Conservation (phyloP, 2,888 invertebrate species). For the Hyppa rectilinea region DNA sequence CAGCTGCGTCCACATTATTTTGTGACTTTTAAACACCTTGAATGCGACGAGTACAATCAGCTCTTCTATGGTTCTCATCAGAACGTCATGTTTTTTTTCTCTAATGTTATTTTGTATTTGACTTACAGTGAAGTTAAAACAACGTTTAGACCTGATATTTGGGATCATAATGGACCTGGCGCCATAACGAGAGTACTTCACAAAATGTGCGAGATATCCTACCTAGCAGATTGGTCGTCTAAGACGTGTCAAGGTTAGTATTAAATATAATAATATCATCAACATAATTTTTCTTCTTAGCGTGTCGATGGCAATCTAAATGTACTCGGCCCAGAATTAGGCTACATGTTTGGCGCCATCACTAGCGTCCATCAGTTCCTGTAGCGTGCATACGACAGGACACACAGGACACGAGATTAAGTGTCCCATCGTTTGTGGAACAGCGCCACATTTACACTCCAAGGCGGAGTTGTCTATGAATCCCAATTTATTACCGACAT, state of each 20-base stretch:
- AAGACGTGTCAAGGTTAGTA: slow-evolving; percentile 55
- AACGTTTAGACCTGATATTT: slow-evolving; percentile 89
- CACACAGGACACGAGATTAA: too few species aligned
- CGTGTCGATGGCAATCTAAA: too few species aligned
- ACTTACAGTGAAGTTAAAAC: slow-evolving; percentile 61
- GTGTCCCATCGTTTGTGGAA: too few species aligned
- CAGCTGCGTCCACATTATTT: background rate
- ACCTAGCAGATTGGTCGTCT: slow-evolving; percentile 49
- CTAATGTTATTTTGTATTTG: background rate
- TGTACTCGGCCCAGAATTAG: too few species aligned
- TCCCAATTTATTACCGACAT: too few species aligned
- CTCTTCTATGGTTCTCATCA: background rate
- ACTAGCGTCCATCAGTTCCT: too few species aligned
- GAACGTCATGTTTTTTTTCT: background rate
- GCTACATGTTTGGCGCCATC: too few species aligned
- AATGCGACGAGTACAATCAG: background rate
- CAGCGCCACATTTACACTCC: too few species aligned
- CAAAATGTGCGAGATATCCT: slow-evolving; percentile 84
- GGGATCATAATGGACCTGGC: slow-evolving; percentile 92
- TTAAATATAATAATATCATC: background rate
- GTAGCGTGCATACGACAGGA: too few species aligned
- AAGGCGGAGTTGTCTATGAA: too few species aligned
- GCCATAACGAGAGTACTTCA: slow-evolving; percentile 92
- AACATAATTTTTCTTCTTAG: background rate
- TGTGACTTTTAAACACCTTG: background rate